Base-by-base conservation (phyloP, 2,113 vertebrate genomes). In the Nesospiza acunhae region DNA sequence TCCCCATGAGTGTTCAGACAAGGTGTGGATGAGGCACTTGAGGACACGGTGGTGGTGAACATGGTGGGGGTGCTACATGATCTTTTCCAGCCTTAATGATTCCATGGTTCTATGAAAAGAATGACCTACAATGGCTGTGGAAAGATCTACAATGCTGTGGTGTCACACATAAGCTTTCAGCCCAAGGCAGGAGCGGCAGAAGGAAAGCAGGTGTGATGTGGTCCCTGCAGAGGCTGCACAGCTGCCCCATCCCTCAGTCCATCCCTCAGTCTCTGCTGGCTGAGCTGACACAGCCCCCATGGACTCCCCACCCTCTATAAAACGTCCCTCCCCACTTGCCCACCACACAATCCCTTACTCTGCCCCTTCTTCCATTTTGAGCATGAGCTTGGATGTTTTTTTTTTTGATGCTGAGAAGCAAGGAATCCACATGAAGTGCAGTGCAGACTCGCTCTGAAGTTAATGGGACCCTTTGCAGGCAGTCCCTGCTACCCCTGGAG, bases 281-380 rank as follows among this genome's bases (percentile, higher is more conserved):
- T 49, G 37, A 69, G 55, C 46, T 62, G 15, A 7, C 46, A 41
- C 33, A 33, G 35, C 7, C 7, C 7, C 66, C 37, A 11, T 0
- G 4, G 28, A 8, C 50, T 53, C 23, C 26, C 9, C 14, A 30
- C 11, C 46, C 82, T 58, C 30, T 6, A 18, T 16, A 7, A 85
- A 53, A 66, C 0, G 0, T 28, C 37, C 11, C 22, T 74, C 17
- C 28, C 19, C 7, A 26, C 15, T 5, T n/a, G 10, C 35, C 33
- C 62, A 30, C 41, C 1, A 0, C 26, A 37, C 6, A 52, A 3
- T 42, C 63, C 41, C 18, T 33, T 33, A 31, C 31, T 82, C 62
- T 89, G 30, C 7, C n/a, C 13, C 4, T 76, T 84, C 15, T 59
- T 41, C 3, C 9, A n/a, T 46, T 68, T 31, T 14, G 2, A 66